These are phyloP conservation scores for Rhodophaea formosa DNA, from an alignment of 2,888 invertebrate genomes.

Conservation along the genomic window DNA sequence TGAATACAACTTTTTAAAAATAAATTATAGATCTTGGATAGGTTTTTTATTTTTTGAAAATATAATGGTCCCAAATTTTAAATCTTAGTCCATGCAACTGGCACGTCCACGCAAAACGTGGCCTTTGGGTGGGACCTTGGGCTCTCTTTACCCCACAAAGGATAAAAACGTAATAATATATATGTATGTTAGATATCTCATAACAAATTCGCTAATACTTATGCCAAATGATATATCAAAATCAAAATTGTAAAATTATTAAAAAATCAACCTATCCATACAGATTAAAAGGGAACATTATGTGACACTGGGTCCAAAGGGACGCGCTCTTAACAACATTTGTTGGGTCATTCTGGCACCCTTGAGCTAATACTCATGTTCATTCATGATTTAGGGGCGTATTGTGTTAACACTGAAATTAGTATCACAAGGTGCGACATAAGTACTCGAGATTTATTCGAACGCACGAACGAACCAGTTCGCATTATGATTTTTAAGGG, in stretches of 20 bases:
- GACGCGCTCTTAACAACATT: conserved; percentile 52
- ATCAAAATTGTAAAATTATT: background rate
- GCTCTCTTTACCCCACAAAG: too few species aligned
- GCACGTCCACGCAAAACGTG: too few species aligned
- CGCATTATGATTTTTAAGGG: conserved; percentile 56
- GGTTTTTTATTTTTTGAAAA: too few species aligned
- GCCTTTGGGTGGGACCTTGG: too few species aligned
- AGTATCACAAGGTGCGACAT: conserved; percentile 74
- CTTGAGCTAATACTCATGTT: conserved; percentile 62
- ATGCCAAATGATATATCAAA: background rate
- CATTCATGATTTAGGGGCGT: conserved; percentile 71
- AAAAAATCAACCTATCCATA: conserved; percentile 24
- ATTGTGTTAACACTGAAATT: conserved; percentile 72
- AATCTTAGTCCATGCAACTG: too few species aligned
- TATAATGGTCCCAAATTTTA: too few species aligned
- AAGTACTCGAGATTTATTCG: conserved; percentile 65
- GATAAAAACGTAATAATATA: too few species aligned
- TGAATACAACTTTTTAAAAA: too few species aligned
- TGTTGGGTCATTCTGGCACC: conserved; percentile 58
- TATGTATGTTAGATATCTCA: too few species aligned
- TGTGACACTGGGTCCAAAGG: conserved; percentile 30
- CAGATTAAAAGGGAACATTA: conserved; percentile 13
- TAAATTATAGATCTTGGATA: too few species aligned
- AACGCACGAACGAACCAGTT: conserved; percentile 61
- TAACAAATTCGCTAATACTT: too few species aligned